phyloP scores from a whole-genome alignment of 1,140 invertebrate genomes.

The Babylonia areolata region DNA sequence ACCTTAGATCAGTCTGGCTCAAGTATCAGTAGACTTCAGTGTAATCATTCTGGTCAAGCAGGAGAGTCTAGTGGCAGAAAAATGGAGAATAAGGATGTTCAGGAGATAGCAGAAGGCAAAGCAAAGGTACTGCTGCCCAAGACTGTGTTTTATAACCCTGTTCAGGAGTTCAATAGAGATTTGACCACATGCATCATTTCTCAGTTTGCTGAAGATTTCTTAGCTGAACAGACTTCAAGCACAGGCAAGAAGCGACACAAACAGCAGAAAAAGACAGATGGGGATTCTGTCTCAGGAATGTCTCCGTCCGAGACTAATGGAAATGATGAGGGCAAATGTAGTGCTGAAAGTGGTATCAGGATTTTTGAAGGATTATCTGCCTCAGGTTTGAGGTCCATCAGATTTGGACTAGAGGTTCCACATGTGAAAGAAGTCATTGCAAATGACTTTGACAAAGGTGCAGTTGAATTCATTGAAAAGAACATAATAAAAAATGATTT shows the following conservation, averaged over 20 bases:
- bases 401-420: conserved; percentile 96
- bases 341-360: conserved; percentile 55
- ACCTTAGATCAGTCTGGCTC: background rate
- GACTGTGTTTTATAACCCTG: conserved; percentile 96
- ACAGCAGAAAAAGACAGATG: background rate
- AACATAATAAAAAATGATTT: conserved; percentile 91
- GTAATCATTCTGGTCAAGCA: too few species aligned
- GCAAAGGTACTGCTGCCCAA: conserved; percentile 83
- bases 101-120: conserved; percentile 82
- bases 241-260: background rate
- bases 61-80: background rate
- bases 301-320: background rate
- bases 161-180: conserved; percentile 98
- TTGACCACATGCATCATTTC: conserved; percentile 83
- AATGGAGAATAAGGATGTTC: conserved; percentile 32
- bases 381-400: conserved; percentile 94
- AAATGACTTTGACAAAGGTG: conserved; percentile 94
- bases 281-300: background rate
- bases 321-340: conserved; percentile 32
- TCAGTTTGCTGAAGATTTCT: conserved; percentile 59
- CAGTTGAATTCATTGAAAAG: conserved; percentile 89
- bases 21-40: background rate
- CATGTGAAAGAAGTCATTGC: conserved; percentile 89
- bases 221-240: background rate
- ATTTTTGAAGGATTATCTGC: conserved; percentile 97